A percentile compares a stretch with the other conserved stretches of the same genome.
These are phyloP conservation scores for Herpailurus yagouaroundi DNA, from an alignment of 2,113 vertebrate genomes.

Conservation along the genomic window DNA sequence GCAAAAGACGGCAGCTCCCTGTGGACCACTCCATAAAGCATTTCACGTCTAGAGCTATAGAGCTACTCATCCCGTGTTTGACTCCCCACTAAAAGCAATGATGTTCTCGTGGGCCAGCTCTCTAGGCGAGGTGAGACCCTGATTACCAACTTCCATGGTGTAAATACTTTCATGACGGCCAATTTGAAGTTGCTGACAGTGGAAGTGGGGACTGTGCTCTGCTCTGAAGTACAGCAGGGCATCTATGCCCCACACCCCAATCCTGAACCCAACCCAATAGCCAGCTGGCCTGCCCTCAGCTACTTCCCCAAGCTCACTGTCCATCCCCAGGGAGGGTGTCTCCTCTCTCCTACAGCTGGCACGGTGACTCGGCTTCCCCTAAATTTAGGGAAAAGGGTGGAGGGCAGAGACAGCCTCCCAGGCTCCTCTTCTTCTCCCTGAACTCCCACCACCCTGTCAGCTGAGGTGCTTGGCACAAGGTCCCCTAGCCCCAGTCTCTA, in stretches of 20 bases:
- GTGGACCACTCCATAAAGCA: neutral
- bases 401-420: constrained; percentile 36
- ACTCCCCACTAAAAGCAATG: neutral
- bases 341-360: constrained; percentile 63
- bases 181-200: neutral
- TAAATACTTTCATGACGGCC: neutral
- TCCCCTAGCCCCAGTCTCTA: neutral
- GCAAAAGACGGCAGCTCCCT: neutral
- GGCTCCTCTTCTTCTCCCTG: neutral
- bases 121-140: neutral
- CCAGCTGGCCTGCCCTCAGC: constrained; percentile 10
- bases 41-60: neutral
- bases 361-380: constrained; percentile 70
- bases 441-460: neutral
- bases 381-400: constrained; percentile 55
- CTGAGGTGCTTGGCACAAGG: neutral
- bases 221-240: neutral
- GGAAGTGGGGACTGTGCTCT: neutral
- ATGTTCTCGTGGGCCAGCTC: neutral
- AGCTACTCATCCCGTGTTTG: neutral
- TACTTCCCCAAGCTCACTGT: constrained; percentile 23
- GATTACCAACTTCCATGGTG: neutral
- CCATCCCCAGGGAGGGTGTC: neutral
- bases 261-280: neutral
- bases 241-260: neutral